phyloP scores from a whole-genome alignment of 2,113 vertebrate genomes.

The Shinisaurus crocodilurus region DNA sequence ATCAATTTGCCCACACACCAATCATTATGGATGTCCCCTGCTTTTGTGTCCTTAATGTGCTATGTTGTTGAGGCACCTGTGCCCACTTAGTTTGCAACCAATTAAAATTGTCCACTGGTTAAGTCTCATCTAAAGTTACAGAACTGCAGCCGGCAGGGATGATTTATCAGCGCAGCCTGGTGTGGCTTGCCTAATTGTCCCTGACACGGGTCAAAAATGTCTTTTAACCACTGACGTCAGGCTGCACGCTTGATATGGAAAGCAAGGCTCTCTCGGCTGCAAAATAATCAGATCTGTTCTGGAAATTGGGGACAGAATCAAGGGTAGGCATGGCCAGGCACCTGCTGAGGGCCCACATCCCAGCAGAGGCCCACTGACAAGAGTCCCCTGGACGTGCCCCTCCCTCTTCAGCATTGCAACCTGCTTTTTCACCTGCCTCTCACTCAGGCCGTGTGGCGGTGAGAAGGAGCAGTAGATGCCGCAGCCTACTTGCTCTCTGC shows the following conservation, averaged over 20 bases:
- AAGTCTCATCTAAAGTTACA: conserved; percentile 64
- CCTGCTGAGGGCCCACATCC: no score
- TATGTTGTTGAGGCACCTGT: conserved; percentile 43
- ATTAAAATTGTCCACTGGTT: conserved; percentile 59
- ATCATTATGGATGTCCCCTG: neutral
- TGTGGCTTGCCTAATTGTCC: conserved; percentile 47
- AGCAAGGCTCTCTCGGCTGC: conserved; percentile 14
- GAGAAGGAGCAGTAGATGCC: no score
- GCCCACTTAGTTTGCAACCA: conserved; percentile 55
- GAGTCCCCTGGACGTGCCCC: no score
- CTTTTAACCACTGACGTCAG: conserved; percentile 19
- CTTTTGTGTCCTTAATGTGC: conserved; percentile 4
- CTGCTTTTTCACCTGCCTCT: no score
- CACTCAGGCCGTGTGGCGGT: no score
- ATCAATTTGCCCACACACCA: conserved; percentile 38
- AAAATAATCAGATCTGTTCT: conserved; percentile 15
- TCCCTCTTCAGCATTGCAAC: no score
- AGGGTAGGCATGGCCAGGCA: no score
- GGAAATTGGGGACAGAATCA: no score
- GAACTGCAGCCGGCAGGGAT: conserved; percentile 48
- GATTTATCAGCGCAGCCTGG: conserved; percentile 57
- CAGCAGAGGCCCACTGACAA: no score
- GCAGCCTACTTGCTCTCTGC: no score
- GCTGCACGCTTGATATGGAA: conserved; percentile 38
- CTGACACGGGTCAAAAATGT: conserved; percentile 47